Conservation (phyloP, 2,888 invertebrate genomes). For the Leptinotarsa peninsularis region DNA sequence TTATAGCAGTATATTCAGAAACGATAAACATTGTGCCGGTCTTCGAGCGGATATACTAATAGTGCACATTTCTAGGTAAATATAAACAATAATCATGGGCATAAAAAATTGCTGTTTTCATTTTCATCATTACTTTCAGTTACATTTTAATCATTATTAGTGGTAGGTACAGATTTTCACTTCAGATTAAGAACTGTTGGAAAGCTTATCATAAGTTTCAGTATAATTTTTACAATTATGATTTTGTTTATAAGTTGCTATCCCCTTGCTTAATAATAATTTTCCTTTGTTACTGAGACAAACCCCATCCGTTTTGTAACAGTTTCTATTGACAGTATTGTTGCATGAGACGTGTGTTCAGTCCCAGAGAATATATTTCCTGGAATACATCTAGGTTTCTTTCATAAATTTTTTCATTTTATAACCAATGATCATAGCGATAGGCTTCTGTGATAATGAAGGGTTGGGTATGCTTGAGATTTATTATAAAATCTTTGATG, state of each 20-base stretch:
- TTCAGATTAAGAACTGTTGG: neutral
- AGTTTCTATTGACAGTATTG: constrained; percentile 12
- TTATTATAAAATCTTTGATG: no score
- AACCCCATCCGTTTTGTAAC: constrained; percentile 12
- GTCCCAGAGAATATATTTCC: no score
- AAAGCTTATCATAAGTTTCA: neutral
- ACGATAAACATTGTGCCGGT: no score
- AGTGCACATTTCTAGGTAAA: no score
- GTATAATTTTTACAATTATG: constrained; percentile 7
- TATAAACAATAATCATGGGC: constrained; percentile 1
- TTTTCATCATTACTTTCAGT: constrained; percentile 13
- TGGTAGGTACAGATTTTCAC: neutral
- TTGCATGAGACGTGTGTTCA: neutral
- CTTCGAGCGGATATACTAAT: no score
- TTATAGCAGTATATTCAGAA: no score
- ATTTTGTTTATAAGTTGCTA: constrained; percentile 12
- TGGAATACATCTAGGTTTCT: no score
- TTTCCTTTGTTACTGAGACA: constrained; percentile 18
- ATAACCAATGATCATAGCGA: no score
- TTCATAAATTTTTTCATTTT: no score
- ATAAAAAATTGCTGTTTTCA: constrained; percentile 16
- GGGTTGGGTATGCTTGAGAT: no score
- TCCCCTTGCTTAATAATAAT: constrained; percentile 4
- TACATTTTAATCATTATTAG: constrained; percentile 16
- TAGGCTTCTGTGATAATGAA: no score